Base-by-base conservation (phyloP, 2,888 invertebrate genomes). In the Apodemia duryi region DNA sequence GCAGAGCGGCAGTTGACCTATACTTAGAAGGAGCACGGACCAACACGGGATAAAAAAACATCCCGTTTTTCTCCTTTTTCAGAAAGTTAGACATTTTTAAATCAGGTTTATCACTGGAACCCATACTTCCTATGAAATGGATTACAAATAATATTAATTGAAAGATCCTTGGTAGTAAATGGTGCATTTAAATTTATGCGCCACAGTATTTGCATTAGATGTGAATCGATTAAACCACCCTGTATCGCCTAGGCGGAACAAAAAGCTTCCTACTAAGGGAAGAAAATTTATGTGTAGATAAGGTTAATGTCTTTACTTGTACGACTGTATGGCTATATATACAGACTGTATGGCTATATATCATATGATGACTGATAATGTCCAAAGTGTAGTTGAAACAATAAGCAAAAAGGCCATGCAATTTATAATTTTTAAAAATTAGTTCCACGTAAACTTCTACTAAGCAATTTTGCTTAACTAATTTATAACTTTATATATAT, bases 211-310 rank as follows among this genome's bases (percentile, higher is more conserved):
- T 75, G 71, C 79, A 80, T 77, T 76, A 72, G 73, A 74, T 74
- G 74, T 61, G 61, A 61, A 80, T 78, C 78, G 79, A 84, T 82
- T 76, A 80, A 77, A 77, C 75, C 54, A 67, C 70, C 72, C 74
- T 64, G 70, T 79, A 81, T 79, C 75, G 75, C 29, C 54, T 54
- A 29, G 29, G 78, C 75, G 69, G 70, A 75, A 81, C 82, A 82
- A 82, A 82, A 79, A 81, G 75, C 77, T 67, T 32, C 72, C 80
- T 79, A 79, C 81, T 81, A 82, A 73, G 78, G 79, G 77, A 73
- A 63, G 60, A 66, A 78, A 77, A 85, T 85, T 85, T 85, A 85
- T 84, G 77, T 71, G 66, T 65, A 70, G 66, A 79, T 78, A 82
- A 83, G 83, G 78, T 3, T 75, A 73, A 75, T 71, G 64, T 67